These are phyloP conservation scores for Phylloscopus collybita DNA, from an alignment of 2,797 vertebrate species.

Conservation along the genomic window DNA sequence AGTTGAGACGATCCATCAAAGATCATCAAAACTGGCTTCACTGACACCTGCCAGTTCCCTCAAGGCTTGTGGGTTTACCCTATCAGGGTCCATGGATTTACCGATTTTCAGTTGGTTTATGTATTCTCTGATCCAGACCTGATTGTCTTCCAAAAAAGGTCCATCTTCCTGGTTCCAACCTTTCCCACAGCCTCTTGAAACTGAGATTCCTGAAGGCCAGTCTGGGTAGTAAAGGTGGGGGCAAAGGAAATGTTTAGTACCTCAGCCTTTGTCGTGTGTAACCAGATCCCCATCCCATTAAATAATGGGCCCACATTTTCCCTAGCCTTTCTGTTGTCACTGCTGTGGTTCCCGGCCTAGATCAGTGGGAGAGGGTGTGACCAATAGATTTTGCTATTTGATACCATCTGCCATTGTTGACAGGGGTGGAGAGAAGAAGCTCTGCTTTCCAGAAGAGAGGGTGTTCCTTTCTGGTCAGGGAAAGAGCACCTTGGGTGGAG, in stretches of 20 bases:
- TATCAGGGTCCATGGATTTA: background rate
- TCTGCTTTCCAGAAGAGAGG: background rate
- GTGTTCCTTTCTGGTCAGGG: accelerated
- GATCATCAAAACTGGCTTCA: background rate
- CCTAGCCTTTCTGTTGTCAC: background rate
- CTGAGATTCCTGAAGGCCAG: background rate
- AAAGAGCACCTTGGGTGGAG: background rate
- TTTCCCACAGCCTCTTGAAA: background rate
- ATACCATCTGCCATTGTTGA: background rate
- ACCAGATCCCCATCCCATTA: background rate
- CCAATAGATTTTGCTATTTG: background rate
- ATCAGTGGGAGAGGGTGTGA: background rate
- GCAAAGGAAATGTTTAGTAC: background rate
- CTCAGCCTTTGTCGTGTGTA: background rate
- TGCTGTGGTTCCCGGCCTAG: accelerated
- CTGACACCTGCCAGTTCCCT: background rate
- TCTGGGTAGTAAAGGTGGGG: background rate
- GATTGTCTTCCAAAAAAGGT: background rate
- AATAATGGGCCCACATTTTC: background rate
- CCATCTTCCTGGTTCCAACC: background rate
- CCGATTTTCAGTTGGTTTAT: background rate
- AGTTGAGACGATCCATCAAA: background rate
- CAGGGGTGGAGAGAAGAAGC: background rate
- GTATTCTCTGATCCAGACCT: background rate
- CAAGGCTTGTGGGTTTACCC: background rate